phyloP scores from a whole-genome alignment of 2,888 invertebrate genomes.

The Polydrusus tereticollis region DNA sequence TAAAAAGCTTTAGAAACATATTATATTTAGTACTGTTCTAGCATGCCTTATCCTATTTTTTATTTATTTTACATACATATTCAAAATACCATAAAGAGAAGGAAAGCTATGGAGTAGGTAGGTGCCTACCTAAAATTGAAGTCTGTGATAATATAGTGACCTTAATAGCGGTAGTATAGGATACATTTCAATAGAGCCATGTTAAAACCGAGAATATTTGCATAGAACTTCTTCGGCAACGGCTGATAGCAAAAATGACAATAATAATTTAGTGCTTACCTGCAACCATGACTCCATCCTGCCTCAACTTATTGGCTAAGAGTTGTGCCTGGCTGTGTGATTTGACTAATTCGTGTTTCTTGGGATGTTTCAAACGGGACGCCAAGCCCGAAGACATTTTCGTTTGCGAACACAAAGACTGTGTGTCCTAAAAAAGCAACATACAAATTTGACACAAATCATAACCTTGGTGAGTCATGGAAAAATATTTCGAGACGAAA shows the following conservation, averaged over 20 bases:
- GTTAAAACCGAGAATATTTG: no score
- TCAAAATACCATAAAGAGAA: no score
- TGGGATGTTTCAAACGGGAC: conserved; percentile 65
- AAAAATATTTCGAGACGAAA: conserved; percentile 17
- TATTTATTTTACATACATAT: no score
- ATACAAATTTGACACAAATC: conserved; percentile 30
- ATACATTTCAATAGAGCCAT: no score
- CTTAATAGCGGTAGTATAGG: no score
- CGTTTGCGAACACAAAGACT: conserved; percentile 48
- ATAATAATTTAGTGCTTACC: conserved; percentile 59
- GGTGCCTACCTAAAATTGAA: no score
- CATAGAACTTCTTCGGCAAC: no score
- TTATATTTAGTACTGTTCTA: no score
- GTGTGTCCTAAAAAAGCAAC: conserved; percentile 44
- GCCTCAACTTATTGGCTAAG: conserved; percentile 65
- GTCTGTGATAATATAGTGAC: no score
- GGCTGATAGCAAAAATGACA: background rate
- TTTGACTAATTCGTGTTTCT: conserved; percentile 65
- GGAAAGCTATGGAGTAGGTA: no score
- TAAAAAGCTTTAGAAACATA: no score
- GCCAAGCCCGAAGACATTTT: conserved; percentile 66
- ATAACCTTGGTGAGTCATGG: conserved; percentile 38
- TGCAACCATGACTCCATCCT: conserved; percentile 66
- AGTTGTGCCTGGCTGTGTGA: conserved; percentile 66
- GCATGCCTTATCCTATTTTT: no score